These are phyloP conservation scores for Chlorodrepanis virens DNA, from an alignment of 2,113 vertebrate species.

Conservation along the genomic window DNA sequence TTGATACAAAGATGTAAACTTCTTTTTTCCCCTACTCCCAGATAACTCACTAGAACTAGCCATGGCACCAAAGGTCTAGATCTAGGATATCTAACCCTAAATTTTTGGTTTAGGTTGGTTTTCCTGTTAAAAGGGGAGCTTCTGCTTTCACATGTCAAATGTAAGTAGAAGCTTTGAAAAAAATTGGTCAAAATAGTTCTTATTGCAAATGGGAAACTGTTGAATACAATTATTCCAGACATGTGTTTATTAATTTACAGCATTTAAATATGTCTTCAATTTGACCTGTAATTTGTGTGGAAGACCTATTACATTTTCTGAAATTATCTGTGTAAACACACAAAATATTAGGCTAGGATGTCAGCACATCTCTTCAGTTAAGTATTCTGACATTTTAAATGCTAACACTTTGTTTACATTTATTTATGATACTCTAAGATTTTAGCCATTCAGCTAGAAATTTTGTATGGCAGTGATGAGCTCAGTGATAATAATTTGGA, in stretches of 20 bases:
- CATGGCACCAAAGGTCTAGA: background rate
- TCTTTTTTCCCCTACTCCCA: rapidly evolving
- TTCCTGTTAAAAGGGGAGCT: background rate
- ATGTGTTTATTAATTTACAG: background rate
- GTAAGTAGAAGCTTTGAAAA: background rate
- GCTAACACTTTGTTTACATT: background rate
- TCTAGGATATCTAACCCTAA: background rate
- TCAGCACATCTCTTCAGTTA: background rate
- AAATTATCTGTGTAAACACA: background rate
- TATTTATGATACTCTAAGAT: background rate
- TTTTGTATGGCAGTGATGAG: background rate
- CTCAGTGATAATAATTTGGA: background rate
- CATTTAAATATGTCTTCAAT: background rate
- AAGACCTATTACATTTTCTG: background rate
- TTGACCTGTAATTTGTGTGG: background rate
- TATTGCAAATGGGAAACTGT: background rate
- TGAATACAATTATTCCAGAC: background rate
- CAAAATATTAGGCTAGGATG: background rate
- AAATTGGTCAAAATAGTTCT: background rate
- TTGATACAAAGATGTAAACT: background rate
- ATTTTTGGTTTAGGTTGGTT: background rate
- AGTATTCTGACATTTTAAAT: background rate
- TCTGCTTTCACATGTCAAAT: background rate
- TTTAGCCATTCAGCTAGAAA: background rate
- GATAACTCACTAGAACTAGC: background rate